Base-by-base conservation (phyloP, 2,888 invertebrate genomes). In the Pasiphila rectangulata region DNA sequence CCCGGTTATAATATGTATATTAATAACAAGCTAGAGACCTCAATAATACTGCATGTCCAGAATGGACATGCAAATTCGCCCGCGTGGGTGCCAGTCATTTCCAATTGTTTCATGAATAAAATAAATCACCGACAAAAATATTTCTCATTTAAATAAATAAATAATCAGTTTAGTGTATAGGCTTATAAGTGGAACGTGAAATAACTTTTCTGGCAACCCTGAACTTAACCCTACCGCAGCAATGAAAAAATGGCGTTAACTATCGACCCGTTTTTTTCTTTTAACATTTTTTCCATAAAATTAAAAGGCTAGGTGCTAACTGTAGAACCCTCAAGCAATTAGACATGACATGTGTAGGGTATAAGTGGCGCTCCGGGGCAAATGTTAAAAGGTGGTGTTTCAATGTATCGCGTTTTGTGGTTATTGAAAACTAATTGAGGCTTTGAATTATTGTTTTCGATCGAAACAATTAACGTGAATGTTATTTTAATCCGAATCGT, bases 261-360 rank as follows among this genome's bases (percentile, higher is more conserved):
- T 61, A 66, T 61, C 48, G 40, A 23, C 48, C 50, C 47, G 34
- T 46, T 46, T 63, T 63, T 67, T 39, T 29, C 15, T 27, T 2
- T 13, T 44, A 40, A 34, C 25, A 6, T 30, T 49, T 64, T 61
- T 50, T 39, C 37, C 25, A 19, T 42, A 54, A 20, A 15, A 43
- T 57, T 56, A 60, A 57, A 54, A 58, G 6, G 67, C 67, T 73
- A 84, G 82, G 84, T 83, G 84, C 78, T 83, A 84, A 84, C 75
- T 70, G 67, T 64, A 58, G 45, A 53, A 57, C 70, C 79, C 72
- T 54, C 44, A 42, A 61, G 44, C 58, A 51, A 61, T 58, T 51
- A 57, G 69, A 71, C 70, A 69, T 60, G 71, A 79, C 79, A 82
- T 76, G 79, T 80, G 83, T 81, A 74, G 53, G 60, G 45, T 61